A percentile compares a stretch with the other conserved stretches of the same genome.
Evolutionary conservation across 2,888 invertebrate genomes (phyloP).

Genomic region (Aleiodes testaceus): DNA sequence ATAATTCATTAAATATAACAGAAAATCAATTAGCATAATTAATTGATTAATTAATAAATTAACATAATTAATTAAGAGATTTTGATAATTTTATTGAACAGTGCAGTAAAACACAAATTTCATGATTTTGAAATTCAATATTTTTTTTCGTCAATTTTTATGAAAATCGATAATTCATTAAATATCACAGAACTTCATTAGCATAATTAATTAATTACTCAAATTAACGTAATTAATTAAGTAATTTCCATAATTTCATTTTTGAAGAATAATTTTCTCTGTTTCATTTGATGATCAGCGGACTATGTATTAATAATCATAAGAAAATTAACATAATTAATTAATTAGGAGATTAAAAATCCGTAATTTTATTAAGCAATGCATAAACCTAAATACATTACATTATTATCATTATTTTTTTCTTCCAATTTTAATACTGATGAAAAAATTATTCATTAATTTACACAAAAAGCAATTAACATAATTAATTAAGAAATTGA

Average conservation of each 20-base stretch:
- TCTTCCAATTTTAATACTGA: background rate
- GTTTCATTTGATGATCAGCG: too few species aligned
- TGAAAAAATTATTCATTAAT: too few species aligned
- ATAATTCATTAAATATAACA: too few species aligned
- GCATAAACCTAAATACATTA: background rate
- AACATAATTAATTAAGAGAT: constrained; percentile 2
- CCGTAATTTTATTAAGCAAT: background rate
- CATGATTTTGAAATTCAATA: too few species aligned
- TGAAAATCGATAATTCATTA: too few species aligned
- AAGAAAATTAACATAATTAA: too few species aligned
- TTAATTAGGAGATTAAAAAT: constrained; percentile 6
- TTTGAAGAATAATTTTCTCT: background rate
- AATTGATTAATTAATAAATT: constrained; percentile 56
- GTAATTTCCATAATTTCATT: constrained; percentile 1
- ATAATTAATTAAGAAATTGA: constrained; percentile 8
- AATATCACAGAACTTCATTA: too few species aligned
- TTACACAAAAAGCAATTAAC: too few species aligned
- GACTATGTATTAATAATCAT: too few species aligned
- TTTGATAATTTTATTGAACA: background rate
- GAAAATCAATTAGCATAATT: too few species aligned
- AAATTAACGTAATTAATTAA: background rate
- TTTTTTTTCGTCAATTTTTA: background rate
- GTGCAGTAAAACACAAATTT: constrained; percentile 9
- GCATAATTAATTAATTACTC: constrained; percentile 66
- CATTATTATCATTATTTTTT: too few species aligned